Base-by-base conservation (phyloP, 2,888 invertebrate genomes). In the Lordiphosa fenestrarum region DNA sequence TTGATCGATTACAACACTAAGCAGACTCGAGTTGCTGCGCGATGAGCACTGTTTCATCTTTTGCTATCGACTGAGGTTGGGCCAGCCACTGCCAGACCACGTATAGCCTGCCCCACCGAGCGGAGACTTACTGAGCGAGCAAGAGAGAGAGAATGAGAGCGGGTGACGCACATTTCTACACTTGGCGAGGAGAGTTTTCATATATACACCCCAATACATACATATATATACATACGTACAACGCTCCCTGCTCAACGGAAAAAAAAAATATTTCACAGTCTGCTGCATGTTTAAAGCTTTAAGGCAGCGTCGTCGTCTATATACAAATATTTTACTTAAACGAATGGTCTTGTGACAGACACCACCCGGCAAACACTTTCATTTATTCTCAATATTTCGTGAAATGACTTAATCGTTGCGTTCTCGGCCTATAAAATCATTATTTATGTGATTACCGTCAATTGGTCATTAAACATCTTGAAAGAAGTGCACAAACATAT, bases 41-140 rank as follows among this genome's bases (percentile, higher is more conserved):
- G 88, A 87, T 86, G 88, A 87, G 85, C 84, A 82, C 87, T 86
- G 78, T 89, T 86, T 89, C 90, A 89, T 89, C 82, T 87, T 88
- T 88, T 88, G 87, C 86, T 86, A 85, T 81, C 85, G 88, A 89
- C 87, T 89, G 86, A 86, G 33, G 35, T 55, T 47, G 52, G 47
- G 19, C 19, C n/a, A 39, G 38, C 37, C 38, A n/a, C 23, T 6
- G 54, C 44, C 54, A 61, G 38, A 37, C 44, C n/a, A 19, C 12
- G 19, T 10, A 15, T 36, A 15, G 37, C 23, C 37, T 10, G 21
- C 60, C 30, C 33, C 33, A 13, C 40, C 37, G 12, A 10, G 40
- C 33, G 57, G 41, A 23, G 53, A 65, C 63, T 72, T 70, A 73
- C 67, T 76, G 40, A 23, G 23, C 6, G 33, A 41, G 41, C 41